phyloP scores from a whole-genome alignment of 2,797 vertebrate species.

The Spheniscus humboldti region DNA sequence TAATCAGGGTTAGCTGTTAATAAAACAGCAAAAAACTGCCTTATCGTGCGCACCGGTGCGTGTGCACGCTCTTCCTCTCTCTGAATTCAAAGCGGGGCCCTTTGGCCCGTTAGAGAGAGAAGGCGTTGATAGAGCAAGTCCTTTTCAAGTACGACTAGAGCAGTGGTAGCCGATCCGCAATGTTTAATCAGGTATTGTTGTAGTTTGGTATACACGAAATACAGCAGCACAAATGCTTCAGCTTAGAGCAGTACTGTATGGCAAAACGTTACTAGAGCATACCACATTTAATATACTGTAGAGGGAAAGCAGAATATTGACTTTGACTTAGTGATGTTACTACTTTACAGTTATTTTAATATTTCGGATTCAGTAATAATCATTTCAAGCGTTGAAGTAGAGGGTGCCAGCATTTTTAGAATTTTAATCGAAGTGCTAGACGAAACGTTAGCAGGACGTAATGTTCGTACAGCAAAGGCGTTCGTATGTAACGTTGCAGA shows the following conservation, averaged over 20 bases:
- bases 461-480: neutral
- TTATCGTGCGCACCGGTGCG: neutral
- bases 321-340: constrained; percentile 3
- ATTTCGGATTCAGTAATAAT: neutral
- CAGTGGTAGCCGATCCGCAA: neutral
- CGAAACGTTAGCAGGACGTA: neutral
- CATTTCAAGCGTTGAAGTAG: constrained; percentile 2
- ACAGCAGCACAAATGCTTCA: constrained; percentile 47
- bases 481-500: neutral
- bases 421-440: constrained; percentile 9
- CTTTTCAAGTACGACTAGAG: neutral
- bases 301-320: constrained; percentile 41
- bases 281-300: constrained; percentile 36
- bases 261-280: constrained; percentile 40
- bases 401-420: constrained; percentile 30
- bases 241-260: constrained; percentile 44
- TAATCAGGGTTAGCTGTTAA: constrained; percentile 50
- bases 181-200: neutral
- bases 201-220: neutral
- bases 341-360: constrained; percentile 38
- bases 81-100: neutral
- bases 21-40: constrained; percentile 38
- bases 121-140: neutral
- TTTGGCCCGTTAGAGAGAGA: neutral
- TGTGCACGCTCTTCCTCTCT: neutral